Evolutionary conservation across 2,888 invertebrate genomes (phyloP), one percentile per base, ranked within the genome.

Genomic region (Parnassius mnemosyne): DNA sequence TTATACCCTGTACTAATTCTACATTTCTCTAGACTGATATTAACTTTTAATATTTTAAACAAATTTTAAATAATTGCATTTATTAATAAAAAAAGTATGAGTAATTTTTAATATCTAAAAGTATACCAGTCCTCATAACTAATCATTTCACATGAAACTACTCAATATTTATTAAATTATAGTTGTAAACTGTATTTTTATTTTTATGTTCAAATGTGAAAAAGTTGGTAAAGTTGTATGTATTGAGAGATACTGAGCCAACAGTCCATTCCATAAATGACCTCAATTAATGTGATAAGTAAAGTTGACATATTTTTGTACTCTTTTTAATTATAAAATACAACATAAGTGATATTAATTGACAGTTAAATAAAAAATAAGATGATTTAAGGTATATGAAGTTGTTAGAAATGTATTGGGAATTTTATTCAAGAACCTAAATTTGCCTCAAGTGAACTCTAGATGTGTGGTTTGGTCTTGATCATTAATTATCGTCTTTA

Each of bases 261-360:
- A 49, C 5, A 49, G 13, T 49, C 63, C 68, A 69, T 70, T 65
- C 63, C 67, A 63, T 58, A 51, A 54, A 54, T 63, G 65, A 60
- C 66, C 69, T 67, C 67, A 64, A 62, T 51, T 56, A 57, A 55
- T 72, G 71, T 69, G 71, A 71, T 69, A 71, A 68, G 65, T 25
- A 12, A 20, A 50, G 61, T 56, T 51, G 60, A 67, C 66, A 66
- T 65, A 65, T 66, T 71, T 65, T 68, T 67, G 66, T 68, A 66
- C 57, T 62, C 54, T 51, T 57, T 34, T 57, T 34, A 52, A 63
- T 57, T 53, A 58, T 65, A 53, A 56, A 51, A 55, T 65, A 55
- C 59, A 58, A 65, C 54, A 51, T 57, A 52, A 65, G 62, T 53
- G 53, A 57, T 53, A 57, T 49, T 46, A 42, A 64, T 50, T 43